Percentiles rank a stretch among this genome's conserved stretches.
Conservation (phyloP, 1,140 invertebrate genomes). For the Dufourea novaeangliae region DNA sequence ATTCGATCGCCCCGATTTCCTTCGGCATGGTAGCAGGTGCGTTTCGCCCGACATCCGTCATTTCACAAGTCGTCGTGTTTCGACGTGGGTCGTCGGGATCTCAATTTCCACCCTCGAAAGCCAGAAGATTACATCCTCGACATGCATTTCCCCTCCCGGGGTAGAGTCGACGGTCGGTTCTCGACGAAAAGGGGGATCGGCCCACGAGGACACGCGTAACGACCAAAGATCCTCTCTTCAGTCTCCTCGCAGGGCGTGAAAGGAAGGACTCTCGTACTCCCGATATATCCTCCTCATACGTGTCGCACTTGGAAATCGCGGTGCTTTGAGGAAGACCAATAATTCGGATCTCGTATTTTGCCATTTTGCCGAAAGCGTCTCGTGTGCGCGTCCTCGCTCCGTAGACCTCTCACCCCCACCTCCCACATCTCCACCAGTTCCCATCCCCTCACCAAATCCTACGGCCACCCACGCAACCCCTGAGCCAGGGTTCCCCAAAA, state of each 20-base stretch:
- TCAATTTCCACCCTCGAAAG: slow-evolving; percentile 27
- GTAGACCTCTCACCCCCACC: slow-evolving; percentile 10
- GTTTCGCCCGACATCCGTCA: slow-evolving; percentile 38
- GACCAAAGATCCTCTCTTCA: slow-evolving; percentile 26
- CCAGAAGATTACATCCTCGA: slow-evolving; percentile 42
- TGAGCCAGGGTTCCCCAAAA: slow-evolving; percentile 51
- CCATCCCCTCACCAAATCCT: slow-evolving; percentile 7
- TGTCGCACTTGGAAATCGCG: slow-evolving; percentile 63
- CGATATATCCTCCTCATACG: slow-evolving; percentile 52
- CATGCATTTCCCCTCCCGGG: slow-evolving; percentile 8
- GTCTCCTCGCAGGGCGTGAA: not conserved
- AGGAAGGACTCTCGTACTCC: not conserved
- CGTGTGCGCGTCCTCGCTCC: slow-evolving; percentile 20
- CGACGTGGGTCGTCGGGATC: slow-evolving; percentile 17
- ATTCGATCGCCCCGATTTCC: slow-evolving; percentile 43
- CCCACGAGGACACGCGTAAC: slow-evolving; percentile 33
- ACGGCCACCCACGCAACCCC: slow-evolving; percentile 3
- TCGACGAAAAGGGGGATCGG: slow-evolving; percentile 5
- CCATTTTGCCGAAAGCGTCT: slow-evolving; percentile 56
- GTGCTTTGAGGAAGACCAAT: slow-evolving; percentile 51
- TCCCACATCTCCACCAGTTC: not conserved
- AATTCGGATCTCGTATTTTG: slow-evolving; percentile 66
- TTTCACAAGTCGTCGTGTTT: slow-evolving; percentile 35
- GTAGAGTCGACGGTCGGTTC: not conserved
- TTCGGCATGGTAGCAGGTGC: slow-evolving; percentile 36